Evolutionary conservation across 2,888 invertebrate genomes (phyloP).

Genomic region (Parochlus steinenii): DNA sequence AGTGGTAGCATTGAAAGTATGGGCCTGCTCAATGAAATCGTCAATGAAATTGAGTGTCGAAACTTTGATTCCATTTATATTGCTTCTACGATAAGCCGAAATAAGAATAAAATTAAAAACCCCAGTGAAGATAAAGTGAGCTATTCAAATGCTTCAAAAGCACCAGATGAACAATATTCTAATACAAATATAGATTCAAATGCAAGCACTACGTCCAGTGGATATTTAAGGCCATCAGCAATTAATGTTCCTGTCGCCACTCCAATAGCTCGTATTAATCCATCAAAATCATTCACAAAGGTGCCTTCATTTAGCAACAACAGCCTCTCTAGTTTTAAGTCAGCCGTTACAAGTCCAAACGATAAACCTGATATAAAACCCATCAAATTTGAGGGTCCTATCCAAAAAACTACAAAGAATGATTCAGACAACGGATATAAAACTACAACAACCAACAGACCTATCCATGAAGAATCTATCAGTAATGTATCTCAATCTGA

Average conservation of each 20-base stretch:
- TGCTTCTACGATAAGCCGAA: conserved; percentile 49
- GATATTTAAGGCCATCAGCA: conserved; percentile 55
- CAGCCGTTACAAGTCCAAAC: conserved; percentile 24
- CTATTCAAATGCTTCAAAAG: conserved; percentile 42
- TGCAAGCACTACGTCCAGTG: conserved; percentile 49
- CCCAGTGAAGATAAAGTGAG: too few species aligned
- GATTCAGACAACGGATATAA: conserved; percentile 9
- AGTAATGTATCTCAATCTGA: neutral
- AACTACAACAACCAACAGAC: conserved; percentile 10
- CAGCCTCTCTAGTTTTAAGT: conserved; percentile 15
- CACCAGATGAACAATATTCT: conserved; percentile 44
- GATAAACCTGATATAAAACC: neutral
- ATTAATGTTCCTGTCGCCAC: conserved; percentile 46
- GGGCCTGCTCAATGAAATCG: conserved; percentile 71
- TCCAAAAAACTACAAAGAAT: conserved; percentile 3
- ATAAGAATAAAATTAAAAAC: conserved; percentile 34
- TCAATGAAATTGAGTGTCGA: conserved; percentile 69
- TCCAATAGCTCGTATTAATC: conserved; percentile 34
- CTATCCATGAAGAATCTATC: conserved; percentile 1
- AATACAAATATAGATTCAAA: conserved; percentile 42
- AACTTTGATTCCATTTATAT: conserved; percentile 81
- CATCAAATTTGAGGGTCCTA: conserved; percentile 2
- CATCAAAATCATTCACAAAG: conserved; percentile 20
- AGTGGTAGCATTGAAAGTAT: conserved; percentile 49
- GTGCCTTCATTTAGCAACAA: conserved; percentile 16